Percentiles rank a stretch among this genome's conserved stretches.
Evolutionary conservation across 2,113 vertebrate species (phyloP).

Genomic region (Synodontis membranacea): DNA sequence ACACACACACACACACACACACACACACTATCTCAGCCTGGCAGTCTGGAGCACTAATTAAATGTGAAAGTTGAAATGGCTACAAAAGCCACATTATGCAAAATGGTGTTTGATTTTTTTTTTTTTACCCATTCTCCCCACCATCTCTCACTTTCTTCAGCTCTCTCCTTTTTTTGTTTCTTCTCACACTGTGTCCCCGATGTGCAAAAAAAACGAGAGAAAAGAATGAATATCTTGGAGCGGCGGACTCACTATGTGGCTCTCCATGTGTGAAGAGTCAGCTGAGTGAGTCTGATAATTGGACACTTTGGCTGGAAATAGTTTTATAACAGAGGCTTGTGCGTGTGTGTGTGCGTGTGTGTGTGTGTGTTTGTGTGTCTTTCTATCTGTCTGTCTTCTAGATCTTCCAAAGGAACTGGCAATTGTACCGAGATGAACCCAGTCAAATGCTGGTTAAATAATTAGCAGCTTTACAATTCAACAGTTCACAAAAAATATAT

Average conservation of each 20-base stretch:
- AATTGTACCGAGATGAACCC: slow-evolving; percentile 42
- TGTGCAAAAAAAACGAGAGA: slow-evolving; percentile 38
- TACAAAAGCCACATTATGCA: slow-evolving; percentile 72
- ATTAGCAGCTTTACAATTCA: slow-evolving; percentile 22
- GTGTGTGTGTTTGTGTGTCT: slow-evolving; percentile 37
- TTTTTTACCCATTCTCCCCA: slow-evolving; percentile 63
- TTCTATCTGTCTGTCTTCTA: background rate
- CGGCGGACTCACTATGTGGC: slow-evolving; percentile 48
- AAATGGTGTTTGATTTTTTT: slow-evolving; percentile 73
- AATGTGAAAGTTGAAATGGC: slow-evolving; percentile 67
- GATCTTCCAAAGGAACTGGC: slow-evolving; percentile 22
- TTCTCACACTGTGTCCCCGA: slow-evolving; percentile 44
- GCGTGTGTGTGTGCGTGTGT: slow-evolving; percentile 38
- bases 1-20: slow-evolving; percentile 47
- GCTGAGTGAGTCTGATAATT: slow-evolving; percentile 60
- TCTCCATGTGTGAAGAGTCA: slow-evolving; percentile 59
- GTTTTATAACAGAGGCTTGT: slow-evolving; percentile 57
- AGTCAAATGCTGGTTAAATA: slow-evolving; percentile 31
- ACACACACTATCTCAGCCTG: slow-evolving; percentile 65
- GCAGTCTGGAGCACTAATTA: slow-evolving; percentile 74
- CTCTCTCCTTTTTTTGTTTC: slow-evolving; percentile 35
- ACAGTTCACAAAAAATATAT: slow-evolving; percentile 2
- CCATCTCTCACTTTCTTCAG: slow-evolving; percentile 35
- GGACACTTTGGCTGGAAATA: slow-evolving; percentile 61
- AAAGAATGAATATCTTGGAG: slow-evolving; percentile 46